A percentile compares a stretch with the other conserved stretches of the same genome.
Conservation (phyloP, 1,140 invertebrate species). For the Holotrichia oblita region DNA sequence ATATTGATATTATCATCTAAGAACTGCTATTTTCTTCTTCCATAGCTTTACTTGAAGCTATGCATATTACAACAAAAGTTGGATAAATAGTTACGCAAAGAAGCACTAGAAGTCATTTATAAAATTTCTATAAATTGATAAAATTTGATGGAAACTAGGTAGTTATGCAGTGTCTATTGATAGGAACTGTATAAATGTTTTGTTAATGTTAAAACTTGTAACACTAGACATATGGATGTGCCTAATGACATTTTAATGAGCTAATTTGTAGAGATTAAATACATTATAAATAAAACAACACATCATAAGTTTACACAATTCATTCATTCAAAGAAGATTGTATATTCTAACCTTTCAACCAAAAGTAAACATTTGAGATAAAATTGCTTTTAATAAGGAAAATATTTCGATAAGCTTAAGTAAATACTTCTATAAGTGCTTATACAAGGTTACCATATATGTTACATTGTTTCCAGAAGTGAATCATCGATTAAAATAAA, state of each 20-base stretch:
- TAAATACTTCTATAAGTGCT: not conserved
- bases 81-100: too few species aligned
- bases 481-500: conserved; percentile 20
- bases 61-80: too few species aligned
- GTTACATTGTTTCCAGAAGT: not conserved
- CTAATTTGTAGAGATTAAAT: not conserved
- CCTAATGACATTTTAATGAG: not conserved
- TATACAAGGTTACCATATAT: not conserved
- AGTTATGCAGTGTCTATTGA: too few species aligned
- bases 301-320: not conserved
- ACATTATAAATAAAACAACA: not conserved
- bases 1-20: too few species aligned
- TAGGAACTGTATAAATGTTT: too few species aligned
- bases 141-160: too few species aligned
- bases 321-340: not conserved
- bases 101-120: too few species aligned
- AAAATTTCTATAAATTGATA: too few species aligned
- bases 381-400: not conserved
- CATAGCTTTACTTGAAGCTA: too few species aligned
- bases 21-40: too few species aligned
- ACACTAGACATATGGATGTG: too few species aligned
- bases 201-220: too few species aligned
- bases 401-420: not conserved
- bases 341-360: not conserved
- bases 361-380: not conserved